Percentiles rank a stretch among this genome's conserved stretches.
phyloP scores from a whole-genome alignment of 2,797 vertebrate species.

The Hylomyscus alleni region DNA sequence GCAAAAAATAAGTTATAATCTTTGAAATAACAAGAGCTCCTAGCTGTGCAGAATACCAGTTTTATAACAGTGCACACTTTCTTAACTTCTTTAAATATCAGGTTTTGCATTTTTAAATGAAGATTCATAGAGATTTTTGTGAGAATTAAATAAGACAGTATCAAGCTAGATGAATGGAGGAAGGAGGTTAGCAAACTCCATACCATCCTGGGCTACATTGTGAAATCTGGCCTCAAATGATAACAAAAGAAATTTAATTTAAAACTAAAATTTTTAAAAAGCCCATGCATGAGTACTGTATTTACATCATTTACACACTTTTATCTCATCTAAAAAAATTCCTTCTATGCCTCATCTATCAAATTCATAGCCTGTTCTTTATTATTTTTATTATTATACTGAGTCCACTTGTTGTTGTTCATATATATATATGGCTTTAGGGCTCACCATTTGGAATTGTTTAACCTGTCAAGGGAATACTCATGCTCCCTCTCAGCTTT shows the following conservation, averaged over 20 bases:
- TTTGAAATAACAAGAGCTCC: constrained; percentile 16
- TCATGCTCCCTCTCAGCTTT: neutral
- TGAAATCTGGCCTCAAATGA: neutral
- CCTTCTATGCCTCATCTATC: neutral
- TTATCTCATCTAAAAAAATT: neutral
- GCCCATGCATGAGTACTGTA: neutral
- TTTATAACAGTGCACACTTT: neutral
- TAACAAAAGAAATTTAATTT: neutral
- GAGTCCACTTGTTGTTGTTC: neutral
- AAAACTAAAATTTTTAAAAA: neutral
- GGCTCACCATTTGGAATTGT: neutral
- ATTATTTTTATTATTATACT: neutral
- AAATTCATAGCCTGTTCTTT: neutral
- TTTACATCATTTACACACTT: neutral
- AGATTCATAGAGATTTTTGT: neutral
- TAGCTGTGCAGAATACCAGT: neutral
- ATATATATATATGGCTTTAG: neutral
- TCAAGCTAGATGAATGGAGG: too few relatives aligned
- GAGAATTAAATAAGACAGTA: constrained; percentile 33
- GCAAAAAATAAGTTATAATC: neutral
- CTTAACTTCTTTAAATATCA: constrained; percentile 6
- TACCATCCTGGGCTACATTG: neutral
- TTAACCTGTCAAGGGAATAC: neutral
- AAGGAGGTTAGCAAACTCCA: neutral
- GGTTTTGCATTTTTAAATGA: constrained; percentile 52